Evolutionary conservation across 2,888 invertebrate species (phyloP).

Genomic region (Leptarthrus brevirostris): DNA sequence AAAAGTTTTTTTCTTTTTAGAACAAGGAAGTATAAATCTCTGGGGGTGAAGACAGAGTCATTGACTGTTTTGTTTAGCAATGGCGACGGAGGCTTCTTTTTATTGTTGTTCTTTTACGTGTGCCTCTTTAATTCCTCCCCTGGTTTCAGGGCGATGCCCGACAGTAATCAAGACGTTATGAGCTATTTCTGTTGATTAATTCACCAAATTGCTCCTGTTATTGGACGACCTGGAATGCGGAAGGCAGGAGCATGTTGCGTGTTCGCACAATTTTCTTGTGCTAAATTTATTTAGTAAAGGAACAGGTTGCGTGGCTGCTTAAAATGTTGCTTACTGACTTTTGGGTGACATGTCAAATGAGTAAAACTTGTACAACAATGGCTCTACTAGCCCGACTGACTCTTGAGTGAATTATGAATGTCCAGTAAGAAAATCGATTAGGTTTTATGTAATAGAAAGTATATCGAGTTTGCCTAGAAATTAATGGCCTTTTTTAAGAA

Average conservation of each 20-base stretch:
- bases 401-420: too few relatives aligned
- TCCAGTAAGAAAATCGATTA: too few relatives aligned
- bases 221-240: not conserved
- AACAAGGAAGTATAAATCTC: not conserved
- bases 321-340: too few relatives aligned
- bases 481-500: too few relatives aligned
- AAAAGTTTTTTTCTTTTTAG: slow-evolving; percentile 27
- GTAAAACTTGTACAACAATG: too few relatives aligned
- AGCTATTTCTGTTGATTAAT: slow-evolving; percentile 37
- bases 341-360: too few relatives aligned
- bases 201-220: slow-evolving; percentile 11
- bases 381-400: too few relatives aligned
- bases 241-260: not conserved
- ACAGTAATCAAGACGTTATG: slow-evolving; percentile 31
- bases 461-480: too few relatives aligned
- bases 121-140: not conserved
- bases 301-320: not conserved
- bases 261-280: not conserved
- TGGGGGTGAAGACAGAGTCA: not conserved
- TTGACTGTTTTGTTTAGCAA: not conserved
- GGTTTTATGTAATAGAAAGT: too few relatives aligned
- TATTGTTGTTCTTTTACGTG: slow-evolving; percentile 4
- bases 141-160: not conserved
- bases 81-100: not conserved
- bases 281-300: not conserved